These are phyloP conservation scores for Leucopsar rothschildi DNA, from an alignment of 2,113 vertebrate genomes.

Conservation along the genomic window DNA sequence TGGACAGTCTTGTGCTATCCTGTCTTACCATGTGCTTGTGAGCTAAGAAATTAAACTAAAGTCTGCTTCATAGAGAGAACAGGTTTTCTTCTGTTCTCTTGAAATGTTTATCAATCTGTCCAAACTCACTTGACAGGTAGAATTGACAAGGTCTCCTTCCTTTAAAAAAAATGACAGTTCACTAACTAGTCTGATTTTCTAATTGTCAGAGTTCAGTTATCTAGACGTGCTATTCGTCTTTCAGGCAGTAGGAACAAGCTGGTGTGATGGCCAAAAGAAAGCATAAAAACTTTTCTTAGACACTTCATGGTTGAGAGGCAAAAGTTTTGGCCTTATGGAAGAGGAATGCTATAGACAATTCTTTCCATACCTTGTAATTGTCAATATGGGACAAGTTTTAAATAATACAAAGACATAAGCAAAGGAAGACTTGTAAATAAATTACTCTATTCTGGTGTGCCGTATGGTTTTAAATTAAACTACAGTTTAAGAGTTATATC, in stretches of 20 bases:
- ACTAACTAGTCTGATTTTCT: not conserved
- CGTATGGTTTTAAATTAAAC: not conserved
- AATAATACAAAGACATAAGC: not conserved
- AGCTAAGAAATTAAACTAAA: not conserved
- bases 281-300: not conserved
- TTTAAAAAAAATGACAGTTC: not conserved
- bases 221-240: not conserved
- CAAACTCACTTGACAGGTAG: slow-evolving; percentile 26
- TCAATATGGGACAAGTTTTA: not conserved
- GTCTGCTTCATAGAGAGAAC: not conserved
- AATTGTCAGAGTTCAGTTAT: slow-evolving; percentile 9
- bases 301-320: not conserved
- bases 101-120: slow-evolving; percentile 10
- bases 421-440: not conserved
- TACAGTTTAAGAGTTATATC: not conserved
- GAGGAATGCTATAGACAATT: not conserved
- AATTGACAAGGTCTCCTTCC: slow-evolving; percentile 20
- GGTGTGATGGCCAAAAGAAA: slow-evolving; percentile 3
- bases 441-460: not conserved
- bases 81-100: not conserved
- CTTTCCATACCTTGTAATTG: not conserved
- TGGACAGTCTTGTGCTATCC: not conserved
- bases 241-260: not conserved
- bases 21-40: not conserved
- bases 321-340: not conserved